Evolutionary conservation across 2,888 invertebrate species (phyloP), one percentile per base, ranked within the genome.

Genomic region (Pegoplata infirma): DNA sequence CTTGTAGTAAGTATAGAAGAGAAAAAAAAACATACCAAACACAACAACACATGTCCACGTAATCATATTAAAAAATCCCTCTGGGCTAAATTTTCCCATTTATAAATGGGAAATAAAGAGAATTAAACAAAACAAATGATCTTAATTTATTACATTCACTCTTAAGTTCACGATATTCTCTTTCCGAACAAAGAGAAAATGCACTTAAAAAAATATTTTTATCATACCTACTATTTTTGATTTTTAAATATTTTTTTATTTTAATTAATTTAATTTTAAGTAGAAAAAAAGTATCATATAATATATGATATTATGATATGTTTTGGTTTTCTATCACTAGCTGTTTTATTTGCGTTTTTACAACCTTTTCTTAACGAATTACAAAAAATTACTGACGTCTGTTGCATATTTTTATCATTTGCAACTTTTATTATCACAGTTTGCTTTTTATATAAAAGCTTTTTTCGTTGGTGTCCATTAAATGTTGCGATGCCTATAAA

Each of bases 11-110:
- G n/a, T n/a, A n/a, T n/a, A n/a, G n/a, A n/a, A n/a, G n/a, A n/a
- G n/a, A 21, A 46, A 36, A 44, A 25, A 53, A 66, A 63, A 51
- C n/a, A 47, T 61, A 32, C 14, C 6, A 44, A n/a, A 32, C 44
- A 47, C 59, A 25, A 23, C 32, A 44, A 23, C 63, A 63, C 56
- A 67, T 72, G 71, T 67, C 71, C 76, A 76, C 71, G 67, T 72
- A 67, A 76, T 76, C 76, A 76, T 40, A 44, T 63, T 36, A 32
- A 23, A 53, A 71, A 32, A 21, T 47, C 36, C 8, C 17, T 32
- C 3, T 16, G 76, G 56, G 47, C 63, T 16, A 5, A 51, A 51
- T 51, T 69, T 19, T 69, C 55, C 61, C 75, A 40, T 56, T 68
- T 5, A 28, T 28, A 16, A 14, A 25, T 19, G 1, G 7, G 14